Conservation (phyloP, 2,888 invertebrate species). For the Papilio elwesi region DNA sequence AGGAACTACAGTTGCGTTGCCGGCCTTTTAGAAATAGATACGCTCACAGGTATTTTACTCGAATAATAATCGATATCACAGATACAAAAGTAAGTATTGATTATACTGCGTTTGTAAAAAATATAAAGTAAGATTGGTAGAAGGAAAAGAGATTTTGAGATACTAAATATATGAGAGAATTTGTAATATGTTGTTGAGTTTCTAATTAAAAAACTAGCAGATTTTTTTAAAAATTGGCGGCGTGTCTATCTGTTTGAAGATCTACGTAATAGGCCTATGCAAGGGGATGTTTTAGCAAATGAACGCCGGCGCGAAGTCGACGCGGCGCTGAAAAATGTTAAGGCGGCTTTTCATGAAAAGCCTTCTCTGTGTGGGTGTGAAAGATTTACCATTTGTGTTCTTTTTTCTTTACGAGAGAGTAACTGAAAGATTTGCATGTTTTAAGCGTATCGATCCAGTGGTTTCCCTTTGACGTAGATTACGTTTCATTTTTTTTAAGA, state of each 20-base stretch:
- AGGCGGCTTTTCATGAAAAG: constrained; percentile 36
- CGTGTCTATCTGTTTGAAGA: constrained; percentile 51
- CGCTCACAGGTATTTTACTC: no score
- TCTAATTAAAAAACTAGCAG: constrained; percentile 7
- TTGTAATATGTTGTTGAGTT: constrained; percentile 1
- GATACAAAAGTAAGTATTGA: no score
- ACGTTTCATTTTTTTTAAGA: constrained; percentile 8
- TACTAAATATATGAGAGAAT: neutral
- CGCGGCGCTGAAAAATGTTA: constrained; percentile 52
- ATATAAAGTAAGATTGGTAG: no score
- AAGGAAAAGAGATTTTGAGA: no score
- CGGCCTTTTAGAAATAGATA: no score
- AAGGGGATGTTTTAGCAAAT: constrained; percentile 77
- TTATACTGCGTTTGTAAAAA: no score
- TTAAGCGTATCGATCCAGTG: constrained; percentile 24
- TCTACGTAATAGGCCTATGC: constrained; percentile 53
- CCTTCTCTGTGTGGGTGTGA: constrained; percentile 26
- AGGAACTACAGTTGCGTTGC: no score
- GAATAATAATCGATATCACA: no score
- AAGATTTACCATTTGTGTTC: constrained; percentile 27
- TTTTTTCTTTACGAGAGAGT: constrained; percentile 25
- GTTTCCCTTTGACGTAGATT: constrained; percentile 21
- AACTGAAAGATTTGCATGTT: constrained; percentile 27
- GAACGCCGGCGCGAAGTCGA: constrained; percentile 66
- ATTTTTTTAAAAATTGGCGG: constrained; percentile 29